Evolutionary conservation across 2,888 invertebrate species (phyloP), one percentile per base, ranked within the genome.

Genomic region (Pteria penguin): DNA sequence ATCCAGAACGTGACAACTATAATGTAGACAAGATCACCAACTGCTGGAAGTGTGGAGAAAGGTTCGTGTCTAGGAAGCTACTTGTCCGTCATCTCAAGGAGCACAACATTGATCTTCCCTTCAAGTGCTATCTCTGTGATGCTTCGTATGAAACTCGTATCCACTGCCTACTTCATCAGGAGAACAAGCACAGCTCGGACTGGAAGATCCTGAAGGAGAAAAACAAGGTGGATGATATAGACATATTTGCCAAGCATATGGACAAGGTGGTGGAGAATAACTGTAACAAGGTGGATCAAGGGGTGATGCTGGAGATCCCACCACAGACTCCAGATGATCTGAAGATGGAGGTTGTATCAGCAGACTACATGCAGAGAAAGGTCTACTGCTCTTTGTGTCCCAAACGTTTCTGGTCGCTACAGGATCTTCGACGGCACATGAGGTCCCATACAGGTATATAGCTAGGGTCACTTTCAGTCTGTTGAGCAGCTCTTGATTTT

Each of bases 401-500:
- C 90, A 95, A 97, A 78, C 95, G 97, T 62, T 98, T 98, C 93
- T 97, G 97, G 97, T 97, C 97, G 0, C 96, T 97, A 0, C 97
- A 98, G 91, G 98, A 98, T 92, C 93, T 98, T 4, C 94, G 97
- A 0, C 95, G 97, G 0, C 98, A 98, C 92, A 97, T 98, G 97
- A 94, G 97, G 26, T 97, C 97, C 0, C 98, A 98, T 91, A 91
- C 90, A 68, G 91, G 91, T 91, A 79, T 78, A 82, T 66, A 58
- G n/a, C n/a, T n/a, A n/a, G n/a, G n/a, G n/a, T n/a, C n/a, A n/a
- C n/a, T n/a, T n/a, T n/a, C n/a, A n/a, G n/a, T n/a, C n/a, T n/a
- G n/a, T n/a, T n/a, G n/a, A n/a, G n/a, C n/a, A n/a, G n/a, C n/a
- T n/a, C n/a, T n/a, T n/a, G n/a, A n/a, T n/a, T n/a, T n/a, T n/a